Base-by-base conservation (phyloP, 2,797 vertebrate species). In the Squalus acanthias region DNA sequence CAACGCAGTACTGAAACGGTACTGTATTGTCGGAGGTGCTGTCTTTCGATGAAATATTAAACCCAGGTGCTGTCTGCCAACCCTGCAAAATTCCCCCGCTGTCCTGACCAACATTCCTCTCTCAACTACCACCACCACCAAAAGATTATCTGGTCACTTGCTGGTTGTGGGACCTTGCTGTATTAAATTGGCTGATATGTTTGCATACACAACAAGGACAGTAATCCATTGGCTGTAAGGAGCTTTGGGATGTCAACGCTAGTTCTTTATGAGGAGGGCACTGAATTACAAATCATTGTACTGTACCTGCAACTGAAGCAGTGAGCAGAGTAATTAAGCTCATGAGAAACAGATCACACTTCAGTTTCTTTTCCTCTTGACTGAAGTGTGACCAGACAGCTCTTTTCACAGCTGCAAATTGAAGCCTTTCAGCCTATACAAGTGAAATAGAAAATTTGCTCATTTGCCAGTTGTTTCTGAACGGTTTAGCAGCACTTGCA, bases 141-240 rank as follows among this genome's bases (percentile, higher is more conserved):
- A n/a, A 76, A n/a, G 74, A 8, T 85, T 24, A 50, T 4, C 82
- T 50, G 39, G 20, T 85, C 17, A 85, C 20, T 85, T 5, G 20
- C 5, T 50, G 74, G 3, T 76, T 76, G 39, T 24, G 39, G 82
- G 17, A 50, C 46, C 46, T 85, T 50, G 46, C 20, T 85, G 20
- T 85, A n/a, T n/a, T 76, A 85, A 50, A 50, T 50, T 85, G 82
- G 22, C 82, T 50, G 20, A 46, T 6, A 24, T 50, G 1, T 6
- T 85, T 85, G 46, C 82, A 85, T n/a, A 76, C 74, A n/a, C n/a
- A 76, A 76, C 74, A 76, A 76, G 33, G 74, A n/a, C 74, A 76
- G 74, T n/a, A 76, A 76, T 85, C 50, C 20, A 50, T 24, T 50
- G 20, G 17, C 82, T 85, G 4, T 24, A 24, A 85, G 17, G 20